A percentile compares a stretch with the other conserved stretches of the same genome.
Conservation (phyloP, 2,113 vertebrate genomes). For the Calidris pugnax region DNA sequence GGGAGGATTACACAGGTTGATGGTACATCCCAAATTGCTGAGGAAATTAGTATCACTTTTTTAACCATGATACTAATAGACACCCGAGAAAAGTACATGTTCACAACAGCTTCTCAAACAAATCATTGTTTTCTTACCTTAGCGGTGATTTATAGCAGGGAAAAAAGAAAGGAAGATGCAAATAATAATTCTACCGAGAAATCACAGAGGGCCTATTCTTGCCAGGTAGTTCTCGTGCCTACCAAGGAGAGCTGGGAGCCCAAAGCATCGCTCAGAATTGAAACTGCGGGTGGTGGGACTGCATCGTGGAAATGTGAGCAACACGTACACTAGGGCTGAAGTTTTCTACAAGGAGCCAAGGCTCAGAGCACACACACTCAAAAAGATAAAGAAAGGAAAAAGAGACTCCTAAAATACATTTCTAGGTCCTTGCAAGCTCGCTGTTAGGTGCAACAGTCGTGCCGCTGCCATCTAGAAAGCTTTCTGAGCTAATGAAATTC, state of each 20-base stretch:
- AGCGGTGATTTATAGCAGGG: not conserved
- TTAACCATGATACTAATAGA: not conserved
- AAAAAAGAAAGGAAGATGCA: not conserved
- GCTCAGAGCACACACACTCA: not conserved
- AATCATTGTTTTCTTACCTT: not conserved
- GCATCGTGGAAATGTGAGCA: not conserved
- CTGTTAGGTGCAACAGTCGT: rapidly evolving
- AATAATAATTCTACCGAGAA: not conserved
- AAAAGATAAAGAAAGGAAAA: not conserved
- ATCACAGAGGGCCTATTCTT: not conserved
- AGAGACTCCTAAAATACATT: not conserved
- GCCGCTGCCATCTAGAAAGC: not conserved
- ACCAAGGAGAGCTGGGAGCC: not conserved
- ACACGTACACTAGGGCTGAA: not conserved
- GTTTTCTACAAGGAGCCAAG: not conserved
- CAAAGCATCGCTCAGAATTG: not conserved
- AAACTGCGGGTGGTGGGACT: not conserved
- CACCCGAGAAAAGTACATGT: not conserved
- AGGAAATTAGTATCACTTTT: rapidly evolving
- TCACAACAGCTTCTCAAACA: not conserved
- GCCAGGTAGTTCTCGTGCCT: not conserved
- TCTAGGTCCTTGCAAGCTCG: not conserved
- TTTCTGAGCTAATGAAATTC: not conserved
- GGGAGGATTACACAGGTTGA: not conserved
- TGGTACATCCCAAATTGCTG: not conserved